Evolutionary conservation across 2,113 vertebrate species (phyloP), one percentile per base, ranked within the genome.

Genomic region (Lonchura striata): DNA sequence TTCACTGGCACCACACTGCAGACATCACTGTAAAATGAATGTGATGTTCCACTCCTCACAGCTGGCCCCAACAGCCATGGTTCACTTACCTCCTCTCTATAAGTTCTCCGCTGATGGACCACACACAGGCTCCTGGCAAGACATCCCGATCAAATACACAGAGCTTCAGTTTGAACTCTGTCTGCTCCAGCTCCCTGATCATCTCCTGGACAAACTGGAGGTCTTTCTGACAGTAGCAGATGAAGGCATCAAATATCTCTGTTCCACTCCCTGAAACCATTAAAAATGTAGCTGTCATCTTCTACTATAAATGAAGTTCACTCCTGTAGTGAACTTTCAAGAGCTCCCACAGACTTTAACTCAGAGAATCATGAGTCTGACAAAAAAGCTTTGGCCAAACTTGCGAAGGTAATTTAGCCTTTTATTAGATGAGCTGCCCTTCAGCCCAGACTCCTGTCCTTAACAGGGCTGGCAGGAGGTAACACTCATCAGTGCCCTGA

Each of bases 81-180:
- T 20, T 86, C 83, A 70, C 96, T 68, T 37, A 99, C 99, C 99
- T 98, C 82, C 88, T 99, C 93, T 99, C 99, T 54, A 99, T 99
- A 41, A 99, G 99, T 35, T 99, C 99, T 44, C 99, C 99, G 0
- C 99, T 98, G 96, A 99, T 99, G 97, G 98, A 98, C 99, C 99
- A 99, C 61, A 99, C 98, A 10, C 99, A 99, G 5, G 99, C 97
- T 59, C 99, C 99, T 2, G 99, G 99, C 66, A 99, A 97, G 75
- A 99, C 99, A 2, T 99, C 99, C 11, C 99, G 98, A 88, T 99
- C 99, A 10, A 99, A 99, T 24, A 99, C 99, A 35, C 99, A 99
- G 82, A 99, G 96, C 88, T 99, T 99, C 95, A 99, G 97, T 53
- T 96, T 98, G 96, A 97, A 97, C 1, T 98, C 96, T 0, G 98